Evolutionary conservation across 35 echinoderm and acorn worm species (phyloP).

Genomic region (Diadema setosum): DNA sequence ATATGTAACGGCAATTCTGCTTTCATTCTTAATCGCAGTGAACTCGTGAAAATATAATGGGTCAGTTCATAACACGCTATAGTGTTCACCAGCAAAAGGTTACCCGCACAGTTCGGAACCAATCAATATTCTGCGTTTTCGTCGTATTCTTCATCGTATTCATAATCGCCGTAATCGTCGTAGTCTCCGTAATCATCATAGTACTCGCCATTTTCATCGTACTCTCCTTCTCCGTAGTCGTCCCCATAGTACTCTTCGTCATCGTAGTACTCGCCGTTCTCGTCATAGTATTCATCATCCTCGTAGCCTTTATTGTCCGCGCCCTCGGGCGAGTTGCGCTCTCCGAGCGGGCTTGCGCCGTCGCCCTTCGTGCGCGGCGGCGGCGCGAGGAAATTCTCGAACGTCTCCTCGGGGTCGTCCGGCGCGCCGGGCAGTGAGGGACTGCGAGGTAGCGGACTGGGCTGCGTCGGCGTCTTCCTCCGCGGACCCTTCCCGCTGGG

Average conservation of each 20-base stretch:
- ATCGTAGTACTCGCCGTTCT: not conserved
- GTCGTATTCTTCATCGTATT: slow-evolving; percentile 15
- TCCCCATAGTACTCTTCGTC: slow-evolving; percentile 33
- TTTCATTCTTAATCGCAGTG: too few relatives aligned
- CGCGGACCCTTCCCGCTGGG: not conserved
- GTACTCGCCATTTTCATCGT: slow-evolving; percentile 18
- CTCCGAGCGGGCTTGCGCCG: slow-evolving; percentile 12
- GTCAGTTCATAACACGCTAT: too few relatives aligned
- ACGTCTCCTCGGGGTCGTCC: not conserved
- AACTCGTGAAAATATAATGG: too few relatives aligned
- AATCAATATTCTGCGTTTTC: not conserved
- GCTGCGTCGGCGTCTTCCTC: not conserved
- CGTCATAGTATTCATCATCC: slow-evolving; percentile 27
- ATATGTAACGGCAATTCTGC: too few relatives aligned
- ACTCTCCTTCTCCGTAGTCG: slow-evolving; percentile 17
- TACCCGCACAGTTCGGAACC: too few relatives aligned
- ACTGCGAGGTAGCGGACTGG: not conserved
- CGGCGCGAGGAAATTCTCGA: not conserved
- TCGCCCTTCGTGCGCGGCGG: slow-evolving; percentile 8
- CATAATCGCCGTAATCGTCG: slow-evolving; percentile 22
- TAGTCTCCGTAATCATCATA: slow-evolving; percentile 40
- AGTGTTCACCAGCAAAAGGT: too few relatives aligned
- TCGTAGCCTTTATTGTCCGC: slow-evolving; percentile 33
- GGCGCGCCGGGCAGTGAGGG: not conserved
- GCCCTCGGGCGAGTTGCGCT: slow-evolving; percentile 35